Conservation (phyloP, 2,888 invertebrate species). For the Stenoptilia bipunctidactyla region DNA sequence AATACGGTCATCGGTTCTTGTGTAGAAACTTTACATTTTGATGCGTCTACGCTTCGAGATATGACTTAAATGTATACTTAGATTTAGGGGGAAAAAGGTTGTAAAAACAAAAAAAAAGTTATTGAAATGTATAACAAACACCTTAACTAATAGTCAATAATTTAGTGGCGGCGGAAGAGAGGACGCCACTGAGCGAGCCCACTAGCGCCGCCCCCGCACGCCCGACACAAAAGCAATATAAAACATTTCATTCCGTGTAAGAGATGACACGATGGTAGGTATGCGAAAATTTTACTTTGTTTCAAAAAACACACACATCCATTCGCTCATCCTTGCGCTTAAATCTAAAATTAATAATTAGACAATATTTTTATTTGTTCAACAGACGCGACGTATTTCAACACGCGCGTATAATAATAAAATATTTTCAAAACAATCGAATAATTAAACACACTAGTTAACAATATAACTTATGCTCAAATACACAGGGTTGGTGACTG, state of each 20-base stretch:
- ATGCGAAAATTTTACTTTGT: conserved; percentile 56
- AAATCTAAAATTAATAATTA: conserved; percentile 71
- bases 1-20: conserved; percentile 42
- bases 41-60: conserved; percentile 67
- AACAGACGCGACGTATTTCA: conserved; percentile 64
- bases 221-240: conserved; percentile 58
- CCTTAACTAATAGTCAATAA: conserved; percentile 69
- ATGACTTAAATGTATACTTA: conserved; percentile 69
- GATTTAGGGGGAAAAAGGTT: conserved; percentile 64
- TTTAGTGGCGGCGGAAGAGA: conserved; percentile 40
- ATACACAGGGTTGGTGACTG: conserved; percentile 28
- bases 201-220: conserved; percentile 29
- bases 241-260: conserved; percentile 69
- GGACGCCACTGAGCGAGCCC: conserved; percentile 31
- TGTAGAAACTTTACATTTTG: conserved; percentile 44
- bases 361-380: conserved; percentile 70
- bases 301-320: conserved; percentile 66
- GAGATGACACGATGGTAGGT: conserved; percentile 57
- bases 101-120: conserved; percentile 69
- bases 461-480: conserved; percentile 61
- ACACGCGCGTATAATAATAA: conserved; percentile 68
- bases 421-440: conserved; percentile 72
- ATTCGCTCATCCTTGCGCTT: conserved; percentile 69
- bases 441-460: conserved; percentile 72
- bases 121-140: conserved; percentile 71